These are phyloP conservation scores for Tetrax tetrax DNA, from an alignment of 2,113 vertebrate genomes.

Conservation along the genomic window DNA sequence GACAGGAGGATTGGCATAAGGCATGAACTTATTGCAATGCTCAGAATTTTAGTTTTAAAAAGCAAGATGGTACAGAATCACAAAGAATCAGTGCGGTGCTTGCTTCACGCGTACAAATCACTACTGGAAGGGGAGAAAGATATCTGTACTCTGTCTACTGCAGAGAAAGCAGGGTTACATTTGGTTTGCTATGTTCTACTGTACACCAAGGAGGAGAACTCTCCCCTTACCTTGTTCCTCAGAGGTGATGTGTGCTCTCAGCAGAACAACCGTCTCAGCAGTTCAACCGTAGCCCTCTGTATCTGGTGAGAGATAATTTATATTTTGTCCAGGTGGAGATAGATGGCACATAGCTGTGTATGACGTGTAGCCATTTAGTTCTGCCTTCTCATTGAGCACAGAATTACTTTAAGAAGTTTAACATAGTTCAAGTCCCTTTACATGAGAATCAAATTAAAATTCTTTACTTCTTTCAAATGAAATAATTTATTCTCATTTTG, in stretches of 20 bases:
- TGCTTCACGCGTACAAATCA: not conserved
- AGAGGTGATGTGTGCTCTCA: not conserved
- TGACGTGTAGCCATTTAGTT: not conserved
- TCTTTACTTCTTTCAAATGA: not conserved
- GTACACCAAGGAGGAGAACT: not conserved
- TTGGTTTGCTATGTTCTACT: not conserved
- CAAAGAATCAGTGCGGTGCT: not conserved
- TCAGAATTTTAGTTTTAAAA: not conserved
- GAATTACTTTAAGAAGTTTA: not conserved
- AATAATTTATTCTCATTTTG: not conserved
- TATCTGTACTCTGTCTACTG: not conserved
- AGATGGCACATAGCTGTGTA: not conserved
- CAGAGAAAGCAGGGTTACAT: not conserved
- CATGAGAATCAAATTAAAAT: not conserved
- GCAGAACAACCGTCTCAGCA: no score
- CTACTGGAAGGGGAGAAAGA: not conserved
- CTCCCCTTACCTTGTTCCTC: not conserved
- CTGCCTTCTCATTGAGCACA: not conserved
- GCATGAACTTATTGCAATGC: not conserved
- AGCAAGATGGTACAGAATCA: not conserved
- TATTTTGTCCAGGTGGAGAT: not conserved
- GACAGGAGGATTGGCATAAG: not conserved
- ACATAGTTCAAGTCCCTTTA: not conserved
- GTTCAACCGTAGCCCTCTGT: no score
- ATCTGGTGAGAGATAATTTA: not conserved